These are phyloP conservation scores for Cherax quadricarinatus DNA, from an alignment of 1,140 invertebrate genomes.

Conservation along the genomic window DNA sequence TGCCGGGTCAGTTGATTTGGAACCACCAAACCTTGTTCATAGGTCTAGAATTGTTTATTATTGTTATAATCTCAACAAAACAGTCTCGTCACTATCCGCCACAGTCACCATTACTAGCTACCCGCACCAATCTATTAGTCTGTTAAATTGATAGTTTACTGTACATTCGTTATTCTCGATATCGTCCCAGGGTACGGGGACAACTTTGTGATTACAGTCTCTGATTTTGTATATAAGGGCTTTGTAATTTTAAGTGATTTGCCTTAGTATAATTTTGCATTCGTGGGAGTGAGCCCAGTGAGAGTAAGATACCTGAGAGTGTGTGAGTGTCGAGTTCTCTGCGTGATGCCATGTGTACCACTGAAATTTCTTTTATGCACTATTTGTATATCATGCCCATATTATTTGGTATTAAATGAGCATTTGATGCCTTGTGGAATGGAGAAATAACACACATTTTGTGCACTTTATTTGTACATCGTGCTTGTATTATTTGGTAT, in stretches of 20 bases:
- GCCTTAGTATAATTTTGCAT: not conserved
- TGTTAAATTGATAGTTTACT: not conserved
- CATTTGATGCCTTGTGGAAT: not conserved
- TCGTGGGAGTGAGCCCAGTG: conserved; percentile 20
- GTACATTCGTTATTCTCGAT: conserved; percentile 15
- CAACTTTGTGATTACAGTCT: conserved; percentile 26
- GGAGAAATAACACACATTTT: not conserved
- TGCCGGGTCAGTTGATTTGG: no score
- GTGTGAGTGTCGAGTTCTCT: no score
- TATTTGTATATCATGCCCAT: not conserved
- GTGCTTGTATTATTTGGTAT: not conserved
- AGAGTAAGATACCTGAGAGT: not conserved
- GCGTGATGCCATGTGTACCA: not conserved
- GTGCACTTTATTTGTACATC: not conserved
- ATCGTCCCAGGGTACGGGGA: conserved; percentile 14
- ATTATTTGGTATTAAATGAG: not conserved
- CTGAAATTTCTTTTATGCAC: not conserved
- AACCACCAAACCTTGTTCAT: no score
- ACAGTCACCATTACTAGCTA: no score
- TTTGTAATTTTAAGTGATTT: conserved; percentile 47
- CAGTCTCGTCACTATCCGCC: no score
- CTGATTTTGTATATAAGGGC: conserved; percentile 44
- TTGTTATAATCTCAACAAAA: no score
- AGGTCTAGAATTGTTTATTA: no score
- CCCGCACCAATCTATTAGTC: no score